phyloP scores from a whole-genome alignment of 2,113 vertebrate species.

The Peucedramus taeniatus region DNA sequence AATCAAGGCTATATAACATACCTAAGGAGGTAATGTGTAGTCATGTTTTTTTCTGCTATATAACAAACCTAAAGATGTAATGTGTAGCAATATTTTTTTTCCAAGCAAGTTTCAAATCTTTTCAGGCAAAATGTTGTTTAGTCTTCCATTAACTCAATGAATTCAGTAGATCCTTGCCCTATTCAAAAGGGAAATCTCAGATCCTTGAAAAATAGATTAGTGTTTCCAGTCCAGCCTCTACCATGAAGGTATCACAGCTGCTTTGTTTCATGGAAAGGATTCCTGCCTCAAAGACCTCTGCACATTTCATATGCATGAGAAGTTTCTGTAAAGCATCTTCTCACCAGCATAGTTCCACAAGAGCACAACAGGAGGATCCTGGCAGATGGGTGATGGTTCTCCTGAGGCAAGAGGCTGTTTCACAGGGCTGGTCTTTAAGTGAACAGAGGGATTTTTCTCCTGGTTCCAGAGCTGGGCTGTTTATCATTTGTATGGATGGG shows the following conservation, averaged over 20 bases:
- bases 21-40: not conserved
- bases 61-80: not conserved
- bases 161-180: not conserved
- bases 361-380: not conserved
- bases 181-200: not conserved
- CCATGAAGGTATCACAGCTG: accelerated
- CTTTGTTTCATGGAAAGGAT: not conserved
- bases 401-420: not conserved
- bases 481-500: not conserved
- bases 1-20: not conserved
- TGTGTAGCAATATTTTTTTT: not conserved
- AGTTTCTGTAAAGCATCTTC: not conserved
- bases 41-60: not conserved
- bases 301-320: not conserved
- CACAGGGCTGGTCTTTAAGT: not conserved
- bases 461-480: not conserved
- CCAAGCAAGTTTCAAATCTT: not conserved
- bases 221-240: not conserved
- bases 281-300: not conserved
- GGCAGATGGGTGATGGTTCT: not conserved
- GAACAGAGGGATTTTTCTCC: not conserved
- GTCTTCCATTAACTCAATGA: not conserved
- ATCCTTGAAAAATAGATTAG: not conserved
- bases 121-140: not conserved
- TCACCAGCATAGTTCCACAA: not conserved